Conservation (phyloP, 2,888 invertebrate species). For the Drosophila kambysellisi region DNA sequence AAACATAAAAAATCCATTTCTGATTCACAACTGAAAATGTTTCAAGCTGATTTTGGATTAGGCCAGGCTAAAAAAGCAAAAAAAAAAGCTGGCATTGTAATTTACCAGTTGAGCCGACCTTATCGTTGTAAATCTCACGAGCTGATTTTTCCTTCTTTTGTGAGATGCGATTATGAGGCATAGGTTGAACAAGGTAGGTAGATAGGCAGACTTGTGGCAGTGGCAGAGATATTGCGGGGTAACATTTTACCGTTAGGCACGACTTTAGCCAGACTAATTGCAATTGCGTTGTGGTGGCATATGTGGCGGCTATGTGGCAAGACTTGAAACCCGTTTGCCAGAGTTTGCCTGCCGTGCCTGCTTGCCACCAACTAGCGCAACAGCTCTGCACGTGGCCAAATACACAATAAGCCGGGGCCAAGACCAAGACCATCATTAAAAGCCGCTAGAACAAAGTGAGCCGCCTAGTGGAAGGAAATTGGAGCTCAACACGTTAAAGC, state of each 20-base stretch:
- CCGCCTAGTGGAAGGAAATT: constrained; percentile 60
- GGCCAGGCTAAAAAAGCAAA: not conserved
- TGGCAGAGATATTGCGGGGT: constrained; percentile 26
- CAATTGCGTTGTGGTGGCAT: constrained; percentile 65
- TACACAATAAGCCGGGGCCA: constrained; percentile 24
- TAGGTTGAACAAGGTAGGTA: constrained; percentile 6
- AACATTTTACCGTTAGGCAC: constrained; percentile 76
- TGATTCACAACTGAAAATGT: constrained; percentile 17
- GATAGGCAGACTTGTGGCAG: constrained; percentile 9
- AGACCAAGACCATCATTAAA: constrained; percentile 39
- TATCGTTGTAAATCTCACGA: constrained; percentile 75
- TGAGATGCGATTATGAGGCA: constrained; percentile 56
- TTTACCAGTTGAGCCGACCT: constrained; percentile 72
- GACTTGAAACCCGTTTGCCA: constrained; percentile 59
- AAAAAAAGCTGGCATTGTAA: constrained; percentile 48
- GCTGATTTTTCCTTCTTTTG: constrained; percentile 46
- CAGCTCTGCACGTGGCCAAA: constrained; percentile 61
- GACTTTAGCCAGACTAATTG: constrained; percentile 80
- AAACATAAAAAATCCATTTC: constrained; percentile 52
- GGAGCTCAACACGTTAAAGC: constrained; percentile 39
- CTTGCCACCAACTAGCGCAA: constrained; percentile 31
- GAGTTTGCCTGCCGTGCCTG: not conserved
- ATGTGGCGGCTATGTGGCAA: constrained; percentile 49
- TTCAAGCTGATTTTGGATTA: not conserved
- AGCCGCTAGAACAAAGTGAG: constrained; percentile 62